Conservation (phyloP, 2,888 invertebrate genomes). For the Agrilus mali region DNA sequence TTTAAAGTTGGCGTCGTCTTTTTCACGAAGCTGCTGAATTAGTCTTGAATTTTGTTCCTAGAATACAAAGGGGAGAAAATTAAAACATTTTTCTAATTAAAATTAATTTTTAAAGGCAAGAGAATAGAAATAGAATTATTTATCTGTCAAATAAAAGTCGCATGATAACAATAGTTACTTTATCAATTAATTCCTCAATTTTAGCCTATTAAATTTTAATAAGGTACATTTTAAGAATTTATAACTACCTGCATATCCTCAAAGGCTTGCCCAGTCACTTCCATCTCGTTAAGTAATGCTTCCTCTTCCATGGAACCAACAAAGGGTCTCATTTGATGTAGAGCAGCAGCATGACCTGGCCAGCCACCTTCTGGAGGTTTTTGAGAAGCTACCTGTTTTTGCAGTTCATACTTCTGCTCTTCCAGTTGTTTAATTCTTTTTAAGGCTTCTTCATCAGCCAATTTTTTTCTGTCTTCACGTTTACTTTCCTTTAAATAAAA, state of each 20-base stretch:
- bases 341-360: conserved; percentile 28
- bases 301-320: conserved; percentile 83
- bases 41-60: conserved; percentile 86
- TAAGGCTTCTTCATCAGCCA: conserved; percentile 90
- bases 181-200: neutral
- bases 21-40: conserved; percentile 89
- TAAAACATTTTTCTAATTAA: neutral
- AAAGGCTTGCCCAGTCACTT: conserved; percentile 96
- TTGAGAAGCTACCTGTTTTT: conserved; percentile 79
- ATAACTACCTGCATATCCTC: conserved; percentile 83
- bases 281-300: conserved; percentile 95
- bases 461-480: conserved; percentile 76
- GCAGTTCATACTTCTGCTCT: conserved; percentile 83
- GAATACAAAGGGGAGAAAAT: neutral
- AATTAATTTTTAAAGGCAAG: too few species aligned
- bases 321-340: conserved; percentile 52
- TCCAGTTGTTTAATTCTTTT: conserved; percentile 89
- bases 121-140: too few species aligned
- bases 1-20: conserved; percentile 97
- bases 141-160: too few species aligned
- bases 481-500: conserved; percentile 61
- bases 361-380: conserved; percentile 52
- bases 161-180: neutral
- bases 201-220: conserved; percentile 1
- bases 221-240: neutral